Evolutionary conservation across 2,888 invertebrate species (phyloP), one percentile per base, ranked within the genome.

Genomic region (Pyrocoelia pectoralis): DNA sequence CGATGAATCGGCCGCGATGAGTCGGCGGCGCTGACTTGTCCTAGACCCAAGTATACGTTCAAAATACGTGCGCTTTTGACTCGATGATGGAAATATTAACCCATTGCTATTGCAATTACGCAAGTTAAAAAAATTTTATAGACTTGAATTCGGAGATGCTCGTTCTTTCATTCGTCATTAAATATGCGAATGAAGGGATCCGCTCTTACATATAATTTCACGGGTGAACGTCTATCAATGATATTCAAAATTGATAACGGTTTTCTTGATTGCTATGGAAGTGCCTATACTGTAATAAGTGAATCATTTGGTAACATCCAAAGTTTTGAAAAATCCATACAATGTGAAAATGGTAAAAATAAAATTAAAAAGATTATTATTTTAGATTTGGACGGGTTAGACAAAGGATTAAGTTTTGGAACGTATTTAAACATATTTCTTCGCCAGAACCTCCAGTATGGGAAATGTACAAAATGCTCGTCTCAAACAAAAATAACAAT

Each of bases 381-480:
- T 48, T 48, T 48, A 48, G 48, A 48, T 48, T 48, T 48, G 18
- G 48, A 48, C 48, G 48, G 48, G 48, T 48, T 48, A 48, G 48
- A 48, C 48, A 48, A 18, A 48, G 48, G 48, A 19, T 17, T 48
- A 48, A 15, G 19, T 48, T 48, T 48, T 48, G 48, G 48, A 18
- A 48, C 48, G n/a, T 48, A 48, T 48, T 48, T 48, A 12, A 48
- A 48, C 18, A 48, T 48, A 48, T 48, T 48, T n/a, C n/a, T n/a
- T n/a, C n/a, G n/a, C n/a, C n/a, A n/a, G n/a, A n/a, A n/a, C n/a
- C n/a, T n/a, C n/a, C n/a, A n/a, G n/a, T n/a, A n/a, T n/a, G n/a
- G 48, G 10, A 48, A 48, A 17, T 48, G 48, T 48, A 48, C 18
- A 48, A 48, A 48, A 48, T 48, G 48, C 48, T 48, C 48, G 19